Evolutionary conservation across 2,113 vertebrate species (phyloP), one percentile per base, ranked within the genome.

Genomic region (Dinomys branickii): DNA sequence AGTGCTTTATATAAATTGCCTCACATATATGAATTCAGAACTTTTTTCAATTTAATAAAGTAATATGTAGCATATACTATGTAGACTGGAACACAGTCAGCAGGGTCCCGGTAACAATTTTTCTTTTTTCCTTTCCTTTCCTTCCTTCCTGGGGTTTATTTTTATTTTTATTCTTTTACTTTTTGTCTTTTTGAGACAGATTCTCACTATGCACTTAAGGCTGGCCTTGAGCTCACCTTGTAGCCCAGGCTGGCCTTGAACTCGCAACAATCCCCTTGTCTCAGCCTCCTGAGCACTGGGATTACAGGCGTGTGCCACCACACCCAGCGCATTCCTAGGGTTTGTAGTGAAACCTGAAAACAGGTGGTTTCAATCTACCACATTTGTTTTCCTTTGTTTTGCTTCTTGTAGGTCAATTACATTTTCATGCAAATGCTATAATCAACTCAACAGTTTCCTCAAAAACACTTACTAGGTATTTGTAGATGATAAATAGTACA

Each of bases 361-460:
- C 50, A 69, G 17, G 50, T 83, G 28, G 30, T 26, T 0, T 44
- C 50, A 95, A 41, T 16, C n/a, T 10, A 71, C 3, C 12, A 44
- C 5, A 73, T 67, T 54, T 30, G 20, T 91, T 86, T 84, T 35
- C 33, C 30, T 47, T 38, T 41, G 28, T 59, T 81, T 63, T 86
- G 56, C 26, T 30, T 96, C 58, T 90, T 81, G 63, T 65, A 50
- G 33, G 65, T 83, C 81, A 63, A 90, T 17, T 69, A 19, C 4
- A 13, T 83, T 90, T 93, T 77, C 41, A 88, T 54, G 44, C 33
- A 69, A 95, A 61, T 87, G 14, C 93, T 83, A 69, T 54, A 86
- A 47, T 71, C 59, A 69, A 87, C 58, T 54, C 83, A 30, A 71
- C 7, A 59, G 47, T 90, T 78, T 90, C 22, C n/a, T 81, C 8